Conservation (phyloP, 2,797 vertebrate species). For the Ctenopoma multispine region DNA sequence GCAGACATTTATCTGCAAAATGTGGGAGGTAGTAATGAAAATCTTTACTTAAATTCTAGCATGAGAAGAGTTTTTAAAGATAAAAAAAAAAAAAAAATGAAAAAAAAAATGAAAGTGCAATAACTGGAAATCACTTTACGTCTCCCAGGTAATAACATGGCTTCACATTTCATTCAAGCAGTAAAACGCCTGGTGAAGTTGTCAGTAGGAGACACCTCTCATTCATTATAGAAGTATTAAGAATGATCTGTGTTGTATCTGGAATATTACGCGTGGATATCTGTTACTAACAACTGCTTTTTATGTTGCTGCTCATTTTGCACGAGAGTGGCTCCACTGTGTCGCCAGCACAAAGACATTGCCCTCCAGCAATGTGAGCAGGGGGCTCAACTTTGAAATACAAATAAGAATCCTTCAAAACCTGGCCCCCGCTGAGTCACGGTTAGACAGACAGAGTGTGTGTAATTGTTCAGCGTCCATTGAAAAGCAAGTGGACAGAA, state of each 20-base stretch:
- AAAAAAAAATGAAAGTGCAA: conserved; percentile 26
- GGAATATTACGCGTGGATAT: neutral
- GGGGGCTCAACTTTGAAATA: conserved; percentile 67
- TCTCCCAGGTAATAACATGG: conserved; percentile 13
- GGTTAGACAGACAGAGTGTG: conserved; percentile 12
- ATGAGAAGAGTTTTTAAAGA: conserved; percentile 13
- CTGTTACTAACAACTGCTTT: conserved; percentile 38
- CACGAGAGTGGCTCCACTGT: conserved; percentile 26
- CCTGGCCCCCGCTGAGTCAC: conserved; percentile 39
- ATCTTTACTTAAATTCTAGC: conserved; percentile 16
- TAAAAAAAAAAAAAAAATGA: neutral
- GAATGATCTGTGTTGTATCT: neutral
- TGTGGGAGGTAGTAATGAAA: conserved; percentile 16
- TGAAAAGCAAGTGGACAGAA: conserved; percentile 55
- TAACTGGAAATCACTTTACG: conserved; percentile 19
- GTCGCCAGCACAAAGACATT: conserved; percentile 59
- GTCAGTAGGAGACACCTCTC: neutral
- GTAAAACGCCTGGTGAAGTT: neutral
- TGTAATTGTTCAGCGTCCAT: conserved; percentile 14
- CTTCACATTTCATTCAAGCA: neutral
- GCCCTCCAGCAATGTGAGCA: conserved; percentile 64
- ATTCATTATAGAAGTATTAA: conserved; percentile 1
- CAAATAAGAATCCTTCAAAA: conserved; percentile 65
- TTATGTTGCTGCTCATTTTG: conserved; percentile 31
- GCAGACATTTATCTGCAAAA: conserved; percentile 11